A percentile compares a stretch with the other conserved stretches of the same genome.
These are phyloP conservation scores for Psophia crepitans DNA, from an alignment of 2,113 vertebrate species.

Conservation along the genomic window DNA sequence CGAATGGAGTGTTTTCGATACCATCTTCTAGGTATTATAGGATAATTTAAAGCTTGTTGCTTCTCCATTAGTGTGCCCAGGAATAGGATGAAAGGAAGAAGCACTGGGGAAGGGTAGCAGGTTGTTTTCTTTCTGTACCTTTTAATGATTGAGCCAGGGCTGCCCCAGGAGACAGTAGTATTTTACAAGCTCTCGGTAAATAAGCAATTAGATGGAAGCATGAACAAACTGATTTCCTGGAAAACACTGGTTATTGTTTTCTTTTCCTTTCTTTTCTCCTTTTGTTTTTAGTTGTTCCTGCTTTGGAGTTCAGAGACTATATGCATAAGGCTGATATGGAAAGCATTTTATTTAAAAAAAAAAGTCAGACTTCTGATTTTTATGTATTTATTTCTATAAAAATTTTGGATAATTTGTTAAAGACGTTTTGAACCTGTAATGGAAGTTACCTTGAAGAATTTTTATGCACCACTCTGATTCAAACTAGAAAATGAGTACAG, in stretches of 20 bases:
- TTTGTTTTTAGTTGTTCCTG: neutral
- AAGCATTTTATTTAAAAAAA: neutral
- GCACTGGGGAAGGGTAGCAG: neutral
- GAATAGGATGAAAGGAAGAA: neutral
- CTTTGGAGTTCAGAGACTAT: neutral
- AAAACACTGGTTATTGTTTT: neutral
- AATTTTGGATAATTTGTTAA: neutral
- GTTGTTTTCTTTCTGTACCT: neutral
- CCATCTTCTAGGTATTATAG: neutral
- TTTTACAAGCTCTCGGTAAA: neutral
- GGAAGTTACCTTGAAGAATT: neutral
- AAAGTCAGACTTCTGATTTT: neutral
- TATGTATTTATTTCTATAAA: neutral
- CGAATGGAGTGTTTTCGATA: neutral
- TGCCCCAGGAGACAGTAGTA: neutral
- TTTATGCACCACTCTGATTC: neutral
- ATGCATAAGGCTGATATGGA: neutral
- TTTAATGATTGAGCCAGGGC: neutral
- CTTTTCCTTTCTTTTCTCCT: neutral
- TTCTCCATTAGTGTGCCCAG: neutral
- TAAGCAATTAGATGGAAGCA: neutral
- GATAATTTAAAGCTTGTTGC: neutral
- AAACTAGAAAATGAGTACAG: neutral
- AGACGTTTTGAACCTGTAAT: neutral
- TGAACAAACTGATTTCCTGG: neutral